Evolutionary conservation across 2,113 vertebrate species (phyloP), one percentile per base, ranked within the genome.

Genomic region (Prietella phreatophila): DNA sequence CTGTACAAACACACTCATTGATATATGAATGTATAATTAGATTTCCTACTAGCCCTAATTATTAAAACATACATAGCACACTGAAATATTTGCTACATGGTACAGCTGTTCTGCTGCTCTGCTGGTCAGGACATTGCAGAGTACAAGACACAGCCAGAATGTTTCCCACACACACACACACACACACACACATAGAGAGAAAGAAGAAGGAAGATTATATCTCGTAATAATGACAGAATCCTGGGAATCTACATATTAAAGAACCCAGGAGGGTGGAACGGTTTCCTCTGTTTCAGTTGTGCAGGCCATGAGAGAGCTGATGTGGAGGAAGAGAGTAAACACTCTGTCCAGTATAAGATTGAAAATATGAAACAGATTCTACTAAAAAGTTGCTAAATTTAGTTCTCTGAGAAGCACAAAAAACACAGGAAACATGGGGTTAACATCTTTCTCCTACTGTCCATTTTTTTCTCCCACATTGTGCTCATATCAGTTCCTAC

Each of bases 331-430:
- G 47, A 85, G 58, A 50, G 61, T 65, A 84, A 88, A 85, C 67
- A 69, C 82, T 84, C 73, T 42, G 19, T 22, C 22, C 71, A 56
- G 87, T 88, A 84, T 25, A 58, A 84, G 82, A 33, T 19, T 33
- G 81, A 42, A 87, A 75, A 87, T 86, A 50, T 39, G 30, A 63
- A 87, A 78, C 55, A 88, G 42, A 84, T 67, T 25, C n/a, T n/a
- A 27, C 47, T 67, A 2, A 9, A 73, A n/a, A n/a, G 39, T 5
- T 50, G 10, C 87, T 88, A 87, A 83, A 90, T 90, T 78, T 89
- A 85, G 88, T 83, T 90, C 39, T 67, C 67, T 87, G 85, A 87
- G 87, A 89, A 90, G 82, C 73, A 55, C 73, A 55, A 33, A 30
- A 78, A 60, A 67, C 78, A 87, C 80, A 82, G 53, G 84, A 89